Evolutionary conservation across 2,888 invertebrate genomes (phyloP).

Genomic region (Cephus pygmeus): DNA sequence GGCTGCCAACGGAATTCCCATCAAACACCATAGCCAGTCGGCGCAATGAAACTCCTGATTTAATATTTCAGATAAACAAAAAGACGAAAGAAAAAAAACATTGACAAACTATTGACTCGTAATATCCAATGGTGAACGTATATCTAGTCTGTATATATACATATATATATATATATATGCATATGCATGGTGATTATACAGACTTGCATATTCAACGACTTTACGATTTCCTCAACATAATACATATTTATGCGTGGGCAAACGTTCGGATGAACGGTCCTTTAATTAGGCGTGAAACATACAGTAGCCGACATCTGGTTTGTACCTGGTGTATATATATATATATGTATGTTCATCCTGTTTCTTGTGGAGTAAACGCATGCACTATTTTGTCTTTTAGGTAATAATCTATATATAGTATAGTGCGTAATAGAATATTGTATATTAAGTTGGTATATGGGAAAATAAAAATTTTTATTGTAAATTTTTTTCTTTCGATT

Average conservation of each 20-base stretch:
- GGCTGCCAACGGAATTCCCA: not conserved
- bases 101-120: not conserved
- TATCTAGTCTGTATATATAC: too few species aligned
- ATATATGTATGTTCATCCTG: not conserved
- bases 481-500: not conserved
- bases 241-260: slow-evolving; percentile 4
- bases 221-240: slow-evolving; percentile 2
- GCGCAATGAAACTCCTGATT: not conserved
- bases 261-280: slow-evolving; percentile 5
- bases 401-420: too few species aligned
- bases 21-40: not conserved
- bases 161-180: not conserved
- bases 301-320: not conserved
- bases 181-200: not conserved
- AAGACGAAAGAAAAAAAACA: not conserved
- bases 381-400: not conserved
- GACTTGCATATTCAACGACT: not conserved
- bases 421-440: too few species aligned
- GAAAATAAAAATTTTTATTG: not conserved
- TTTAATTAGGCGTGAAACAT: slow-evolving; percentile 4
- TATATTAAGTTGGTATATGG: not conserved
- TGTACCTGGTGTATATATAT: not conserved
- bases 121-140: not conserved
- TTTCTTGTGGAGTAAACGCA: not conserved
- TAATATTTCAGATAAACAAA: not conserved